Base-by-base conservation (phyloP, 2,888 invertebrate species). In the Andrena praecox region DNA sequence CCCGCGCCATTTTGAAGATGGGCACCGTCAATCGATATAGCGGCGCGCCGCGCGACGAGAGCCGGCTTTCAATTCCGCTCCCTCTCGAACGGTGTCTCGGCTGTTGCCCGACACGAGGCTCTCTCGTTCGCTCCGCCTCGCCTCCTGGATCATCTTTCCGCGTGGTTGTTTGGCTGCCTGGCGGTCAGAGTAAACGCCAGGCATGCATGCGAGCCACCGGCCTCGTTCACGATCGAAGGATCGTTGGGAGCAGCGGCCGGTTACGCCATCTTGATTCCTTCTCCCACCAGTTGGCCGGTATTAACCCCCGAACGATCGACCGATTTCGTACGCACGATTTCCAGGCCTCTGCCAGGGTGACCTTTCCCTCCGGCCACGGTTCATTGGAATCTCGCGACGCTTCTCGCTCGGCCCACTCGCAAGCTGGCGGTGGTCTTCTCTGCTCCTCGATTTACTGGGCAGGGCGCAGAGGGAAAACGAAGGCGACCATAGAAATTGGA, bases 1-100 rank as follows among this genome's bases (percentile, higher is more conserved):
- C 84, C 85, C 87, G 87, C 93, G 93, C 93, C 93, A 93, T 93
- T 93, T 93, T 93, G 93, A 91, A 93, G 93, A 91, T 89, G 91
- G 91, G 89, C 91, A 60, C 60, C 89, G 83, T 90, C 90, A 89
- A 92, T 92, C 92, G 92, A 93, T 92, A 90, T 90, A 91, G 90
- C 91, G 83, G 88, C 82, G n/a, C 87, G 85, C 83, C 90, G 88
- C 86, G 84, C 89, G 86, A 35, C 42, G 84, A 75, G 84, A 75
- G 78, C 72, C 86, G 80, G 85, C 81, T 77, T 77, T 66, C 78
- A 66, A 73, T 71, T 77, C 59, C 59, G 35, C 10, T 35, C 50
- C 50, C 16, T 54, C 16, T 29, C 4, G n/a, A 35, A 1, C 33
- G 12, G 4, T 5, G 27, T 52, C 67, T 77, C 75, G 60, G 54